phyloP scores from a whole-genome alignment of 2,113 vertebrate genomes.

The Prunella himalayana region DNA sequence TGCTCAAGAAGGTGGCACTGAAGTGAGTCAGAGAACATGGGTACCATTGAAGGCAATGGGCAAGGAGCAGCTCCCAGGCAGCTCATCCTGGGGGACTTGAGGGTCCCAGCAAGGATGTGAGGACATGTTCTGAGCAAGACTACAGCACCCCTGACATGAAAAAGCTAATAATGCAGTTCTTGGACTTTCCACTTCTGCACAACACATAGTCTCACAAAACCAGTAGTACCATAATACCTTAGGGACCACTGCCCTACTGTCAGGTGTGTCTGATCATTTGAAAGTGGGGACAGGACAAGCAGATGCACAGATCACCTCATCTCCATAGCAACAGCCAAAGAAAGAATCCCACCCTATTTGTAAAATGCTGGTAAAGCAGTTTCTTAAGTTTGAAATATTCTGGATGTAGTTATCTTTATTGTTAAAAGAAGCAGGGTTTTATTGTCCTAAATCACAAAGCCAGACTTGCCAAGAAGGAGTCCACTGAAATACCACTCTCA shows the following conservation, averaged over 20 bases:
- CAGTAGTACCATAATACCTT: background rate
- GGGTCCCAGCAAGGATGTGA: background rate
- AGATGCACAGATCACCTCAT: background rate
- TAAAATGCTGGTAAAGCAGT: background rate
- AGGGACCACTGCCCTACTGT: background rate
- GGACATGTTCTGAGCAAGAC: background rate
- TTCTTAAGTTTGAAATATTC: background rate
- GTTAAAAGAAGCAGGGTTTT: background rate
- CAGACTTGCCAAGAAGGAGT: background rate
- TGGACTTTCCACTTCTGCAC: background rate
- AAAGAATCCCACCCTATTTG: background rate
- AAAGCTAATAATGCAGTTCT: background rate
- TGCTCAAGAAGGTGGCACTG: background rate
- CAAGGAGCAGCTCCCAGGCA: background rate
- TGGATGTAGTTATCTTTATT: background rate
- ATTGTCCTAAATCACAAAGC: background rate
- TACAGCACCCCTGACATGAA: background rate
- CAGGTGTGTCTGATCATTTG: background rate
- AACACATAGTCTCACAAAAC: background rate
- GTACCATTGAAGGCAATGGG: background rate
- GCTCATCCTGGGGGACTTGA: fast-evolving
- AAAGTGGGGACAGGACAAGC: background rate
- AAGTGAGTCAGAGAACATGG: fast-evolving
- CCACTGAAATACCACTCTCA: background rate
- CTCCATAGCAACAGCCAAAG: background rate